phyloP scores from a whole-genome alignment of 1,140 invertebrate genomes.

The Leptopilina boulardi region DNA sequence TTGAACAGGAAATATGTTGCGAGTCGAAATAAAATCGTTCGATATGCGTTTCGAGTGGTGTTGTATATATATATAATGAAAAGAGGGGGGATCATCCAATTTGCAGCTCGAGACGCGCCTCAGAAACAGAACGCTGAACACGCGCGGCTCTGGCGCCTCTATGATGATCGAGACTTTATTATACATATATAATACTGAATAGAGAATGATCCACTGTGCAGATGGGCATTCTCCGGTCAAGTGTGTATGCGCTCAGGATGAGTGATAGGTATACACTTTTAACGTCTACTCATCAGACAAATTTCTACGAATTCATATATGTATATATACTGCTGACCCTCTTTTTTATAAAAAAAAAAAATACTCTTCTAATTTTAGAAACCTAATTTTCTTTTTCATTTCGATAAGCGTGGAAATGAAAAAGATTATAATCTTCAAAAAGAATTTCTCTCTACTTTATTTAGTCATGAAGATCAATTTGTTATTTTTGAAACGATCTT shows the following conservation, averaged over 20 bases:
- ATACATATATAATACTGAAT: background rate
- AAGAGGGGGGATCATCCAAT: constrained; percentile 16
- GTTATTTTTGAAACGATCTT: background rate
- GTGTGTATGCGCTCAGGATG: background rate
- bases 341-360: background rate
- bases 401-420: too few species aligned
- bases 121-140: constrained; percentile 4
- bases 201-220: constrained; percentile 12
- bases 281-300: background rate
- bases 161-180: constrained; percentile 28
- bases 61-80: too few species aligned
- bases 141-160: constrained; percentile 15
- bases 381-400: background rate
- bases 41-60: constrained; percentile 25
- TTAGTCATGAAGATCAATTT: background rate
- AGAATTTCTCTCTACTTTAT: background rate
- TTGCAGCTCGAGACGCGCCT: constrained; percentile 1
- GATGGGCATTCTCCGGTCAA: constrained; percentile 13
- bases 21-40: constrained; percentile 19
- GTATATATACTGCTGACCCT: background rate
- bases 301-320: background rate
- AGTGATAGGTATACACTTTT: constrained; percentile 9
- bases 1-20: background rate
- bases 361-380: too few species aligned
- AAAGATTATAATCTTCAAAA: background rate